Conservation (phyloP, 2,113 vertebrate genomes). For the Haemorhous mexicanus region DNA sequence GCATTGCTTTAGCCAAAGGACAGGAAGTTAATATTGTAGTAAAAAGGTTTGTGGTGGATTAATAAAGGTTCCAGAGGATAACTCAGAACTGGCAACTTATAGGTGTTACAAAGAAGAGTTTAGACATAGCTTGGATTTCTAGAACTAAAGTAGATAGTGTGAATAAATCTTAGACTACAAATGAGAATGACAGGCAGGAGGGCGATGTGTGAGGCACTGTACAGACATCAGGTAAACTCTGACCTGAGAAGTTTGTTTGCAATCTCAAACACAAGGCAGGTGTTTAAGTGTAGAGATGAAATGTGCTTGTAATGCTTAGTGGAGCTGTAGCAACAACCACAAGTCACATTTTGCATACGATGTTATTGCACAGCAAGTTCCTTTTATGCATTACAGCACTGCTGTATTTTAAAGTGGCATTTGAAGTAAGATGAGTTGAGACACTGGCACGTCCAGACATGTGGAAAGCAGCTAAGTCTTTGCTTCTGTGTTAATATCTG, state of each 20-base stretch:
- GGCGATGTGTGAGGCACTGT: rapidly evolving
- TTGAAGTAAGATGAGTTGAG: slow-evolving; percentile 24
- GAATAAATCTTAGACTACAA: not conserved
- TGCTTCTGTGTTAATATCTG: not conserved
- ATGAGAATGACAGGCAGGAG: not conserved
- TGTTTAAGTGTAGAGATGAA: slow-evolving; percentile 17
- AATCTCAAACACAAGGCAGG: not conserved
- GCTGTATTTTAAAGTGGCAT: slow-evolving; percentile 13
- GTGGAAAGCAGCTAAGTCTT: not conserved
- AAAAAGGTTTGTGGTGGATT: not conserved
- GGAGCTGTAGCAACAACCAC: slow-evolving; percentile 43
- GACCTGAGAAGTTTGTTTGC: slow-evolving; percentile 10
- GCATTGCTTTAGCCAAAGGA: not conserved
- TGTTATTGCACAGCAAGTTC: slow-evolving; percentile 32
- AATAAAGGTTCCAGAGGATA: not conserved
- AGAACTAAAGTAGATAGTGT: not conserved
- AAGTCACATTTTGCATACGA: slow-evolving; percentile 53
- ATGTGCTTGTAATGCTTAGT: slow-evolving; percentile 20
- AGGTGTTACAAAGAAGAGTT: not conserved
- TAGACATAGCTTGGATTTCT: not conserved
- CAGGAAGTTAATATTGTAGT: not conserved
- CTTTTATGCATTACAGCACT: slow-evolving; percentile 30
- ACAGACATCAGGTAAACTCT: not conserved
- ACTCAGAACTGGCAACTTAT: not conserved
- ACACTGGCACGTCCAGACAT: not conserved